A percentile compares a stretch with the other conserved stretches of the same genome.
Conservation (phyloP, 2,888 invertebrate genomes). For the Phengaris alcon region DNA sequence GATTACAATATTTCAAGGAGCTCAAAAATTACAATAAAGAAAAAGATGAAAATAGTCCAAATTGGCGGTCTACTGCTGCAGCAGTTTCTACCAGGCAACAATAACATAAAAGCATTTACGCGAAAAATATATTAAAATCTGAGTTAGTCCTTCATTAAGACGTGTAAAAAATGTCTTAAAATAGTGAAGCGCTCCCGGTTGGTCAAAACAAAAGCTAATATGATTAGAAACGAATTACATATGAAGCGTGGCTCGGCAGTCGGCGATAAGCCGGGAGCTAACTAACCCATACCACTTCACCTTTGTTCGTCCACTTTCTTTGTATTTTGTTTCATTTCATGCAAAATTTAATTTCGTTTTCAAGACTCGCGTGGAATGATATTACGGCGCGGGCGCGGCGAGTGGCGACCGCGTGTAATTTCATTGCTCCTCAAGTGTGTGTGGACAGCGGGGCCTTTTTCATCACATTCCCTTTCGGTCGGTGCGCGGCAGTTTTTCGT, state of each 20-base stretch:
- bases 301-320: conserved; percentile 76
- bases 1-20: too few relatives aligned
- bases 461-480: conserved; percentile 77
- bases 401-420: conserved; percentile 66
- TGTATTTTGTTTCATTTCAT: conserved; percentile 78
- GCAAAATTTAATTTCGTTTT: conserved; percentile 80
- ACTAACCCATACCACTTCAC: conserved; percentile 67
- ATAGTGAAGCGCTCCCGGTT: conserved; percentile 40
- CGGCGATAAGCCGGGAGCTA: conserved; percentile 50
- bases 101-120: neutral
- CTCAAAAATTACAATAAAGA: too few relatives aligned
- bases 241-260: conserved; percentile 44
- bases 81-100: too few relatives aligned
- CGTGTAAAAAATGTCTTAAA: conserved; percentile 6
- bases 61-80: too few relatives aligned
- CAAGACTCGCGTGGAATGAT: conserved; percentile 78
- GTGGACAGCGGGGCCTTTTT: conserved; percentile 77
- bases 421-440: conserved; percentile 75
- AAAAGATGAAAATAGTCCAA: too few relatives aligned
- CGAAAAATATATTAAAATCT: conserved; percentile 11
- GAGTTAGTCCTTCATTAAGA: neutral
- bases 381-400: conserved; percentile 58
- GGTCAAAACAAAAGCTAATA: conserved; percentile 63
- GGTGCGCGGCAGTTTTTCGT: conserved; percentile 65
- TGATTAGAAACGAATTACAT: conserved; percentile 76